These are phyloP conservation scores for Hydrotaea cyrtoneurina DNA, from an alignment of 2,888 invertebrate species.

Conservation along the genomic window DNA sequence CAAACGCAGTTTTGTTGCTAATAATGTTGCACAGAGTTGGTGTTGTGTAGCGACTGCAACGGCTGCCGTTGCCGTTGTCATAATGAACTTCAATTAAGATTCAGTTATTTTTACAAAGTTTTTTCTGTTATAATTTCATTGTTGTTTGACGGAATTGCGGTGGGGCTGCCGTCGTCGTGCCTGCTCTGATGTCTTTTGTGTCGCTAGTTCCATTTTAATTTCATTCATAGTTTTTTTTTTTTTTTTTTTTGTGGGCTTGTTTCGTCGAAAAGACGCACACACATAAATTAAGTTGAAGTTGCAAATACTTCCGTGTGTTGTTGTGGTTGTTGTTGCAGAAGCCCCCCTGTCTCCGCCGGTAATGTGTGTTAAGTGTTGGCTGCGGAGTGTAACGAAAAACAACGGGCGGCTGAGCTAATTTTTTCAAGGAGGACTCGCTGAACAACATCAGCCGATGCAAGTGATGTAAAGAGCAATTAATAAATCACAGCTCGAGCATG, in stretches of 20 bases:
- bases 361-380: conserved; percentile 58
- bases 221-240: conserved; percentile 43
- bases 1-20: not conserved
- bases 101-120: conserved; percentile 52
- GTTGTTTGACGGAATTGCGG: conserved; percentile 19
- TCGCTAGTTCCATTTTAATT: conserved; percentile 47
- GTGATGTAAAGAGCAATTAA: conserved; percentile 49
- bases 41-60: conserved; percentile 8
- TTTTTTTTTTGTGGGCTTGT: conserved; percentile 29
- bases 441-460: not conserved
- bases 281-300: conserved; percentile 61
- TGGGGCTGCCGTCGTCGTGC: not conserved
- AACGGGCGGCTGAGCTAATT: conserved; percentile 12
- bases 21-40: conserved; percentile 47
- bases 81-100: conserved; percentile 66
- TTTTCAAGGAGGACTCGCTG: conserved; percentile 15
- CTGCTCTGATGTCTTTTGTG: conserved; percentile 26
- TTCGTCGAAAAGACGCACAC: conserved; percentile 29
- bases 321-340: conserved; percentile 29
- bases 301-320: conserved; percentile 65
- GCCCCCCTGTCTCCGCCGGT: conserved; percentile 17
- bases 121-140: conserved; percentile 47
- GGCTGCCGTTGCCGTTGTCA: conserved; percentile 46
- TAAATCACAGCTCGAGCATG: conserved; percentile 40
- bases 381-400: conserved; percentile 3